Conservation (phyloP, 2,888 invertebrate species). For the Dendrolimus pini region DNA sequence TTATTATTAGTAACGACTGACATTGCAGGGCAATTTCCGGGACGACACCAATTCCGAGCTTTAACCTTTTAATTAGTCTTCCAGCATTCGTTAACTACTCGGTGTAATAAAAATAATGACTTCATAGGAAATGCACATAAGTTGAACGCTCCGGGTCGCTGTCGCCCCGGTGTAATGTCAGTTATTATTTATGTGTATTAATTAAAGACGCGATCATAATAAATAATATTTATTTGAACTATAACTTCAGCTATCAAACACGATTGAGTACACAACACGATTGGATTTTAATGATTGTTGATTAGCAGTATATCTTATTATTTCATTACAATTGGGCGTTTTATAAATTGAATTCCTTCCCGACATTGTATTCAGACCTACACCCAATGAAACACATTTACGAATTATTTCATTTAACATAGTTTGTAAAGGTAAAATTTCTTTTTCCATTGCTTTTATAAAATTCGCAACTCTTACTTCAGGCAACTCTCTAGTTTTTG, state of each 20-base stretch:
- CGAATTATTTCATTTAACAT: slow-evolving; percentile 42
- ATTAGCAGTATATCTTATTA: neutral
- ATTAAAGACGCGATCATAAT: too few relatives aligned
- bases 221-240: too few relatives aligned
- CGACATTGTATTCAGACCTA: slow-evolving; percentile 16
- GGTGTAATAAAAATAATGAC: too few relatives aligned
- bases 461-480: slow-evolving; percentile 41
- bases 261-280: slow-evolving; percentile 60
- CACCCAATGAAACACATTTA: slow-evolving; percentile 41
- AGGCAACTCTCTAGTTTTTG: slow-evolving; percentile 25
- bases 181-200: too few relatives aligned
- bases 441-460: slow-evolving; percentile 41
- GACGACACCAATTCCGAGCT: too few relatives aligned
- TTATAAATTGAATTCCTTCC: slow-evolving; percentile 10
- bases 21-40: too few relatives aligned
- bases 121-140: too few relatives aligned
- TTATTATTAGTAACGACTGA: too few relatives aligned
- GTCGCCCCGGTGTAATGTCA: too few relatives aligned
- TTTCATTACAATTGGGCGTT: slow-evolving; percentile 10
- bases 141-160: too few relatives aligned
- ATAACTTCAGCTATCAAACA: slow-evolving; percentile 39
- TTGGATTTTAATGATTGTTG: slow-evolving; percentile 31
- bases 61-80: too few relatives aligned
- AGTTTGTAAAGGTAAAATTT: slow-evolving; percentile 48
- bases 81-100: too few relatives aligned